Conservation (phyloP, 2,797 vertebrate genomes). For the Austrolebias charrua region DNA sequence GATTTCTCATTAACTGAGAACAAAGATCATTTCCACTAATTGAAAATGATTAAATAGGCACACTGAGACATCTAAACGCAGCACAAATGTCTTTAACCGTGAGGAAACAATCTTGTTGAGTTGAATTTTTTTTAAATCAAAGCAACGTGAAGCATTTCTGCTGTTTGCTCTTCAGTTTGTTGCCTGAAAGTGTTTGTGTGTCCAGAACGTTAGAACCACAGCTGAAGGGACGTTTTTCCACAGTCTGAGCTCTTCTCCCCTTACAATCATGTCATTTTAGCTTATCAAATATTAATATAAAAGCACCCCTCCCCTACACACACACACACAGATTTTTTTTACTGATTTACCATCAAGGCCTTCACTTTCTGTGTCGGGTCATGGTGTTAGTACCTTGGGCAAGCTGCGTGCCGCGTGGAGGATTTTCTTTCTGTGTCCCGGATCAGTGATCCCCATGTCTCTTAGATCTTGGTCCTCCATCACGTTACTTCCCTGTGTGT, state of each 20-base stretch:
- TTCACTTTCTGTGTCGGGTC: slow-evolving; percentile 5
- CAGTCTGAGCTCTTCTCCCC: not conserved
- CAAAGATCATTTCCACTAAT: not conserved
- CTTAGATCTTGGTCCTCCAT: slow-evolving; percentile 98
- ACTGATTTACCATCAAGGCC: too few relatives aligned
- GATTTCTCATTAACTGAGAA: too few relatives aligned
- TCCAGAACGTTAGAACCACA: not conserved
- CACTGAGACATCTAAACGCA: not conserved
- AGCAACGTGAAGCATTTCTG: not conserved
- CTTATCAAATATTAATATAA: slow-evolving; percentile 6
- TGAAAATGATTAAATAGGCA: not conserved
- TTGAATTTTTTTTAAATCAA: not conserved
- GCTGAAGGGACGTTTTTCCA: not conserved
- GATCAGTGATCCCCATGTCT: slow-evolving; percentile 93
- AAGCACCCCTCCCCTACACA: not conserved
- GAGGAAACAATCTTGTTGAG: not conserved
- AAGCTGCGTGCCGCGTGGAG: slow-evolving; percentile 91
- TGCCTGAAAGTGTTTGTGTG: not conserved
- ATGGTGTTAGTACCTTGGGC: slow-evolving; percentile 85
- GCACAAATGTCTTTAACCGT: not conserved
- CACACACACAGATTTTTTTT: too few relatives aligned
- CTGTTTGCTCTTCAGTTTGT: not conserved
- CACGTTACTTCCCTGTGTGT: slow-evolving; percentile 86
- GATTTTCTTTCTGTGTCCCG: slow-evolving; percentile 92
- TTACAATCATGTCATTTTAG: slow-evolving; percentile 4